These are phyloP conservation scores for Hipposideros armiger DNA, from an alignment of 2,113 vertebrate genomes.

Conservation along the genomic window DNA sequence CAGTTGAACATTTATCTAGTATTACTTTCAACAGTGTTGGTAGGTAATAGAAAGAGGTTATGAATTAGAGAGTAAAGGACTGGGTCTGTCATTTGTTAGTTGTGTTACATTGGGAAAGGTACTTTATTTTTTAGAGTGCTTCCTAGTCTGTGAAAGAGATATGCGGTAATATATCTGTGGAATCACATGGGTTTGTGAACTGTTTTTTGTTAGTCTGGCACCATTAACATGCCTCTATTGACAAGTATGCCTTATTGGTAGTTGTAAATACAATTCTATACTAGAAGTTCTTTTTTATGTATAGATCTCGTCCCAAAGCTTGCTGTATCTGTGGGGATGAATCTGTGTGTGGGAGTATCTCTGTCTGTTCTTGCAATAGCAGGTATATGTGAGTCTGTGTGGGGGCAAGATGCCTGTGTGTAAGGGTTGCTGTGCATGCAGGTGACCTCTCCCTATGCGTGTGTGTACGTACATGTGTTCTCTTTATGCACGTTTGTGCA, in stretches of 20 bases:
- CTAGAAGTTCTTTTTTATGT: neutral
- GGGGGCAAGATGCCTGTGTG: neutral
- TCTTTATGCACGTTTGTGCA: neutral
- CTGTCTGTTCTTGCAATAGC: neutral
- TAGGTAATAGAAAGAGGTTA: slow-evolving; percentile 15
- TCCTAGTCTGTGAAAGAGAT: slow-evolving; percentile 5
- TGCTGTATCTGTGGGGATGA: neutral
- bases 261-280: neutral
- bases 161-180: neutral
- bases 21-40: neutral
- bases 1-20: slow-evolving; percentile 11
- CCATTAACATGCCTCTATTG: neutral
- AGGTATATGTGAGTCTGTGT: neutral
- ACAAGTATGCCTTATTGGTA: neutral
- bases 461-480: neutral
- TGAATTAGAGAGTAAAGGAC: neutral
- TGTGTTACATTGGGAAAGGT: slow-evolving; percentile 3
- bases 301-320: neutral
- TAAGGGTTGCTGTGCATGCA: neutral
- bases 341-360: neutral
- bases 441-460: neutral
- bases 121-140: slow-evolving; percentile 44
- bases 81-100: neutral
- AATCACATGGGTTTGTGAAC: slow-evolving; percentile 38
- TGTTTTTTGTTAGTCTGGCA: neutral